Base-by-base conservation (phyloP, 2,888 invertebrate species). In the Dicyrtomina minuta region DNA sequence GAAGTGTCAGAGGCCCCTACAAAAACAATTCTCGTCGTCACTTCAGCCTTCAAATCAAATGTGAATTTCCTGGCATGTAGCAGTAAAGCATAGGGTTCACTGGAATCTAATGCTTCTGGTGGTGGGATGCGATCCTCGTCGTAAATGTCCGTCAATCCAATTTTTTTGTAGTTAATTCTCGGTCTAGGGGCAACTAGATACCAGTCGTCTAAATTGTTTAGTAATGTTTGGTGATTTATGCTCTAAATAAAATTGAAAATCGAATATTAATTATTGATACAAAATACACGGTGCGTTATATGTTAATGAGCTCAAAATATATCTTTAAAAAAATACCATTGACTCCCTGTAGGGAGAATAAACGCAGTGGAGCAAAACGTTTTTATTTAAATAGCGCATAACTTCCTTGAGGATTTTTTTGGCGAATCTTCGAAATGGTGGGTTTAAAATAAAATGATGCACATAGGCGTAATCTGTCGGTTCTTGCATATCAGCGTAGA, bases 1-100 rank as follows among this genome's bases (percentile, higher is more conserved):
- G 87, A 87, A 0, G 87, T 87, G 22, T 86, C 84, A 68, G 89
- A 88, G 0, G 87, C 86, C 0, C 89, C 88, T 0, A 89, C 85
- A 0, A 90, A 85, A 0, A 89, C 86, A 49, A 90, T 86, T 77
- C 84, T 85, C 15, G 82, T 83, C 73, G 88, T 88, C 10, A 88
- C 82, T 46, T 83, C 83, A 0, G 83, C 80, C 77, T 85, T 85
- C 0, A 84, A 83, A 17, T 77, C 76, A 26, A 72, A 72, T 12
- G 72, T 61, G 51, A 75, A 77, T 53, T 77, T 77, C 56, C 73
- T 76, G 12, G 71, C 58, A 17, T 67, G 70, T 43, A 74, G 70
- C 17, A 77, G 60, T 15, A 75, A 61, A 0, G 74, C 69, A 27
- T 65, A 70, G 12, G 75, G 74, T 44, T 72, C 68, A 6, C 26